Percentiles rank a stretch among this genome's conserved stretches.
phyloP scores from a whole-genome alignment of 2,797 vertebrate genomes.

The Xiphorhynchus erythropygius region DNA sequence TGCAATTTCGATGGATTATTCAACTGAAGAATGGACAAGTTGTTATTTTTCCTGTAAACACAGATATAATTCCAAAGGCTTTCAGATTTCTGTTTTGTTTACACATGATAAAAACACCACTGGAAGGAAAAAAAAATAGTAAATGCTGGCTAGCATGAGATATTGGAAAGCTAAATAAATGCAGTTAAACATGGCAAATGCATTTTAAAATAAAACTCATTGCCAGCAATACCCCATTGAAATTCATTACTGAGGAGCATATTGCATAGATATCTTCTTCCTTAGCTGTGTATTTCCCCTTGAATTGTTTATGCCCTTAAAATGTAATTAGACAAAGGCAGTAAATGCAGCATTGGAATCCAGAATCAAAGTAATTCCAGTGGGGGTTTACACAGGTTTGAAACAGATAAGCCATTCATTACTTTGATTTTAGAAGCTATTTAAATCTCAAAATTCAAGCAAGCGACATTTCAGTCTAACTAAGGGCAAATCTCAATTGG shows the following conservation, averaged over 20 bases:
- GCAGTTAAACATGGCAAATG: background rate
- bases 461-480: background rate
- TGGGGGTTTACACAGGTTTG: background rate
- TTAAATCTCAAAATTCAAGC: background rate
- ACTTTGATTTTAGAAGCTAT: background rate
- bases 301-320: background rate
- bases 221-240: background rate
- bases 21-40: conserved; percentile 12
- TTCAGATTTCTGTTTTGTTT: background rate
- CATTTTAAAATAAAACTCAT: conserved; percentile 10
- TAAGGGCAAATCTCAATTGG: background rate
- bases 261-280: background rate
- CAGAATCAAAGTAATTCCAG: background rate
- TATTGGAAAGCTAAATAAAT: conserved; percentile 23
- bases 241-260: background rate
- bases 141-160: background rate
- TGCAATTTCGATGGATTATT: conserved; percentile 27
- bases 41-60: background rate
- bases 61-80: background rate
- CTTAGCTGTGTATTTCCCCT: background rate
- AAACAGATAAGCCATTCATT: background rate
- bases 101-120: background rate
- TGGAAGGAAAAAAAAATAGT: background rate
- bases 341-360: background rate
- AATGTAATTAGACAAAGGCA: conserved; percentile 15